Conservation (phyloP, 2,888 invertebrate species). For the Lobophora halterata region DNA sequence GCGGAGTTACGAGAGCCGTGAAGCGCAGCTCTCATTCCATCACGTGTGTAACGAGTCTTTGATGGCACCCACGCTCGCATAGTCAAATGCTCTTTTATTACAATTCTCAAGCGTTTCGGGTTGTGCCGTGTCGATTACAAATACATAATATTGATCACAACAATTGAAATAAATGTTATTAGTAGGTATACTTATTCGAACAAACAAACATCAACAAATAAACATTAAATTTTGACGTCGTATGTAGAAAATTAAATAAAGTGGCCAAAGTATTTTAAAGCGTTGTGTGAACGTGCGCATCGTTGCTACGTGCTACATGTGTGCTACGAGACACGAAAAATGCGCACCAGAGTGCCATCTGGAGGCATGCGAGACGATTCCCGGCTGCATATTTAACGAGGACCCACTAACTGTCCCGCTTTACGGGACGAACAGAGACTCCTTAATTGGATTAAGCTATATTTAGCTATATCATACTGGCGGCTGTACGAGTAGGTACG, state of each 20-base stretch:
- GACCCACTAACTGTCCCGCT: slow-evolving; percentile 43
- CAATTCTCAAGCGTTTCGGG: slow-evolving; percentile 22
- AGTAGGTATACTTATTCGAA: no score
- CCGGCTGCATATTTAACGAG: slow-evolving; percentile 58
- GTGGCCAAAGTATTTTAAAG: no score
- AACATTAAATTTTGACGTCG: no score
- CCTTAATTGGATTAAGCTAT: slow-evolving; percentile 49
- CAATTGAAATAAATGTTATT: no score
- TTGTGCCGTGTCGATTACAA: no score
- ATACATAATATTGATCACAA: no score
- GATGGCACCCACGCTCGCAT: slow-evolving; percentile 34
- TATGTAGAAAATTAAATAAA: no score
- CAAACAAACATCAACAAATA: no score
- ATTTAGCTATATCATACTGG: slow-evolving; percentile 40
- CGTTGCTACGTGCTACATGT: slow-evolving; percentile 6
- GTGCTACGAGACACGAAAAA: slow-evolving; percentile 5
- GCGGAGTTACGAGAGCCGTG: slow-evolving; percentile 33
- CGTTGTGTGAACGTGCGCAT: slow-evolving; percentile 4
- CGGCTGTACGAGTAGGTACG: slow-evolving; percentile 29
- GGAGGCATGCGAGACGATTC: slow-evolving; percentile 20
- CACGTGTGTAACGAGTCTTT: slow-evolving; percentile 40
- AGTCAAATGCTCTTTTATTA: slow-evolving; percentile 17
- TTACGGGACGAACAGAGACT: slow-evolving; percentile 31
- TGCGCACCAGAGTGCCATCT: slow-evolving; percentile 4
- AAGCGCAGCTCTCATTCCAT: slow-evolving; percentile 32